phyloP scores from a whole-genome alignment of 2,888 invertebrate genomes.

The Rhimphoctona megacephalus region DNA sequence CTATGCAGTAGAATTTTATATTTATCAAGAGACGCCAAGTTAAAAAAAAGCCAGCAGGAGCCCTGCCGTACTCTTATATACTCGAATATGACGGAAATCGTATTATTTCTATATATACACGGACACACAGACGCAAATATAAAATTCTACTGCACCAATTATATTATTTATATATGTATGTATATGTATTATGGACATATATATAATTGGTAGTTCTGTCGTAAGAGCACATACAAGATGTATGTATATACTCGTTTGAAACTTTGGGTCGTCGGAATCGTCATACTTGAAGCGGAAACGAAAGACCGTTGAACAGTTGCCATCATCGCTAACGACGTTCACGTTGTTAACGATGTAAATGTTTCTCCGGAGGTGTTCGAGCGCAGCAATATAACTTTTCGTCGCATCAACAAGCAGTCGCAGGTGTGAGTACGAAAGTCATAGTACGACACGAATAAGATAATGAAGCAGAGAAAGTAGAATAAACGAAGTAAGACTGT shows the following conservation, averaged over 20 bases:
- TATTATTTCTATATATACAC: constrained; percentile 3
- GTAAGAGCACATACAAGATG: constrained; percentile 6
- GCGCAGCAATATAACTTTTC: constrained; percentile 57
- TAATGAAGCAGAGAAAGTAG: constrained; percentile 30
- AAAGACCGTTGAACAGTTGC: constrained; percentile 61
- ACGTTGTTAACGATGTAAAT: constrained; percentile 68
- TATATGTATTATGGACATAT: not conserved
- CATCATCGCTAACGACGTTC: constrained; percentile 64
- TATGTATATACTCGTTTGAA: constrained; percentile 52
- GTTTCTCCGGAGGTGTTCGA: constrained; percentile 60
- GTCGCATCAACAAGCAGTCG: constrained; percentile 51
- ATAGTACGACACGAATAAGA: constrained; percentile 25
- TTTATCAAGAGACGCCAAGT: too few species aligned
- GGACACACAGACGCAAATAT: not conserved
- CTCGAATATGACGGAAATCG: too few species aligned
- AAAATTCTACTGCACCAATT: constrained; percentile 10
- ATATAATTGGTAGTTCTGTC: constrained; percentile 3
- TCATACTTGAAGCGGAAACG: constrained; percentile 52
- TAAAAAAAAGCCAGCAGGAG: too few species aligned
- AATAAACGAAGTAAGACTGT: constrained; percentile 38
- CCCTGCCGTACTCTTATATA: too few species aligned
- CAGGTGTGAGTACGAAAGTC: constrained; percentile 39
- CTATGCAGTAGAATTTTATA: not conserved
- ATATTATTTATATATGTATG: not conserved
- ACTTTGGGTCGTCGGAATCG: constrained; percentile 55